Evolutionary conservation across 1,140 invertebrate genomes (phyloP), one percentile per base, ranked within the genome.

Genomic region (Tetraneura akinire): DNA sequence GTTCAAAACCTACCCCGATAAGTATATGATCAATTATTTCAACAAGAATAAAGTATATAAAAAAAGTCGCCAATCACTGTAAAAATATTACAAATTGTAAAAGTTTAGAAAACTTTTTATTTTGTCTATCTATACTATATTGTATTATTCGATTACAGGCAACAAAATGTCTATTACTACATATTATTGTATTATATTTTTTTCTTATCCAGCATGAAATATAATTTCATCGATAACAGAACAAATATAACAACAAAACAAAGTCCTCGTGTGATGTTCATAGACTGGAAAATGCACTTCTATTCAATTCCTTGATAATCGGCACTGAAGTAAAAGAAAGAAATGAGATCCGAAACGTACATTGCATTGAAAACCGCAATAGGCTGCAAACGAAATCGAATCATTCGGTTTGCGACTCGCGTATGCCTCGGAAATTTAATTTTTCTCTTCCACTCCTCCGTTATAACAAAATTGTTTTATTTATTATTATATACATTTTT

Each of bases 211-310:
- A 51, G 68, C 21, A 71, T 71, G 29, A 76, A 76, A 76, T 60
- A 62, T 78, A 78, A 78, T 78, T 78, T 57, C 37, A 62, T 29
- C 37, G 74, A 76, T 76, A 76, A 47, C 74, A 37, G 21, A 21
- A 47, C 16, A n/a, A 23, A 78, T 18, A 55, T 6, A 45, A 32
- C 32, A 42, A 32, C 6, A 37, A n/a, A 37, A 76, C 73, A 76
- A 74, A 74, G 51, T 55, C 26, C 32, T 78, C 74, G 74, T 60
- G 53, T 78, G 55, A 60, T 60, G 74, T 78, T 62, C 74, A 60
- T 78, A 45, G 21, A 78, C 74, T 55, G 74, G 55, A 78, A 78
- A 78, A 78, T 78, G 53, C 74, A 78, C 55, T 78, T 78, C 74
- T 78, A 62, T 78, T 78, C 74, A 62, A 78, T 60, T 62, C 18